phyloP scores from a whole-genome alignment of 2,113 vertebrate species.

The Entomyzon cyanotis region DNA sequence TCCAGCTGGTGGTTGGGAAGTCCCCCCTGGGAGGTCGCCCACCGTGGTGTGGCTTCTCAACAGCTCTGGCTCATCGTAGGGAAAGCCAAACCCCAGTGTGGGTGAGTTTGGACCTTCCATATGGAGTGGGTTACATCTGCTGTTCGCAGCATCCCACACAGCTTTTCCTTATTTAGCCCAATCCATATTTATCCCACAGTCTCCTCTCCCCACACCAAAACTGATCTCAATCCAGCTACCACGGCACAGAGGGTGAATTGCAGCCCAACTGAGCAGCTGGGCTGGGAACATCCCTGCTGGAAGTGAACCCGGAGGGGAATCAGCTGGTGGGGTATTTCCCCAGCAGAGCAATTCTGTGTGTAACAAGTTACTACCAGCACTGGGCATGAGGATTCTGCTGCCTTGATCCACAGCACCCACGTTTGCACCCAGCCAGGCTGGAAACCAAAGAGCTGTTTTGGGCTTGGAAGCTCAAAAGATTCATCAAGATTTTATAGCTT shows the following conservation, averaged over 20 bases:
- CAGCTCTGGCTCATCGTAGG: neutral
- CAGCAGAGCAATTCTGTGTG: neutral
- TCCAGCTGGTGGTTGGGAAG: neutral
- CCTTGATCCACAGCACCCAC: neutral
- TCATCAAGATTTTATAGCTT: constrained; percentile 27
- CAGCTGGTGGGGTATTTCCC: neutral
- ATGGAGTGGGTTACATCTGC: neutral
- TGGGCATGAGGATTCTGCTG: neutral
- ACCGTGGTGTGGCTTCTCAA: rapidly evolving
- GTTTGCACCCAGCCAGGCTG: neutral
- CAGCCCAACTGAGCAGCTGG: neutral
- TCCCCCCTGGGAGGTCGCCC: neutral
- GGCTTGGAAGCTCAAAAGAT: neutral
- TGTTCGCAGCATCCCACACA: constrained; percentile 24
- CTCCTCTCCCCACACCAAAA: neutral
- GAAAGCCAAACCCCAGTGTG: neutral
- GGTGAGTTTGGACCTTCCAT: neutral
- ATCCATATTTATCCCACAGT: neutral
- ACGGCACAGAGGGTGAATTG: neutral
- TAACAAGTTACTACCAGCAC: neutral
- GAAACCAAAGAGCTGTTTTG: neutral
- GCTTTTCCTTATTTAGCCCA: constrained; percentile 27
- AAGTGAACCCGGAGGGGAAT: neutral
- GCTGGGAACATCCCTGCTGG: neutral
- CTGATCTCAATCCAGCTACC: neutral